phyloP scores from a whole-genome alignment of 92 coral and sea anemone species.

The Metridium senile region DNA sequence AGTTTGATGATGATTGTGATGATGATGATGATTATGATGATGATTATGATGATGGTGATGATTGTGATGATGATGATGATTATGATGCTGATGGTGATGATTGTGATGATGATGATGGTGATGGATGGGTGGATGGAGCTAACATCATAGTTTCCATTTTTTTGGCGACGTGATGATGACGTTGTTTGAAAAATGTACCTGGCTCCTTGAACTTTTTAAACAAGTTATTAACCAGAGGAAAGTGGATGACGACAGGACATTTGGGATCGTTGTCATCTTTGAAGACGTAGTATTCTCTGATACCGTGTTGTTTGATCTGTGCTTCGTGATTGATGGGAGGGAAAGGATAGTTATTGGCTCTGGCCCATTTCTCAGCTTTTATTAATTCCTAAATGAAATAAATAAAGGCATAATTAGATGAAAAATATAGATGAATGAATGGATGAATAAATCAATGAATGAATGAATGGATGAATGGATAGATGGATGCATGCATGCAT shows the following conservation, averaged over 20 bases:
- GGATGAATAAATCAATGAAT: no score
- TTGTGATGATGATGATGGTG: not conserved
- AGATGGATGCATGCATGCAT: no score
- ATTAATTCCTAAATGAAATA: constrained; percentile 56
- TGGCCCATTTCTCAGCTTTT: constrained; percentile 80
- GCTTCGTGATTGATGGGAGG: constrained; percentile 77
- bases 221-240: constrained; percentile 62
- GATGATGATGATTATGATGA: not conserved
- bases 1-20: not conserved
- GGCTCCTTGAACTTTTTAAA: constrained; percentile 57
- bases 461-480: no score
- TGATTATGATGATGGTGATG: not conserved
- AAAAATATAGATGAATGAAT: no score
- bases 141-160: no score
- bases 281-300: constrained; percentile 81
- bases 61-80: not conserved
- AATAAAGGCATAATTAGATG: not conserved
- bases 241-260: constrained; percentile 76
- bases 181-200: constrained; percentile 34
- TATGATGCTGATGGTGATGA: not conserved
- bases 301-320: constrained; percentile 48
- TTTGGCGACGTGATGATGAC: not conserved
- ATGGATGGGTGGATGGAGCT: not conserved
- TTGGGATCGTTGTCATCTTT: constrained; percentile 46
- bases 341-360: constrained; percentile 62